Evolutionary conservation across 2,113 vertebrate species (phyloP), one percentile per base, ranked within the genome.

Genomic region (Lontra canadensis): DNA sequence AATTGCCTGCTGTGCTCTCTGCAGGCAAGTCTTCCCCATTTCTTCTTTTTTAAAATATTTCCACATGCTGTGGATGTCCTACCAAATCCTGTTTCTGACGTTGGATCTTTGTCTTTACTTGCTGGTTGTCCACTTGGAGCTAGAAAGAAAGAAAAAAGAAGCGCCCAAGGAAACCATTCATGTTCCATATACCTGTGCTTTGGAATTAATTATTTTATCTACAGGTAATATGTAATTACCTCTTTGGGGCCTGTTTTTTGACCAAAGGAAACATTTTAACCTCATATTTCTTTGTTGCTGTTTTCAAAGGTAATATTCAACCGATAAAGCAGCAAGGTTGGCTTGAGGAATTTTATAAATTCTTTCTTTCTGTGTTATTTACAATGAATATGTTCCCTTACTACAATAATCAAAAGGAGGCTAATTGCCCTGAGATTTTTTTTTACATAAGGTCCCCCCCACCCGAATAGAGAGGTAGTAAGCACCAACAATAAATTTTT

Each of bases 21-120:
- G 18, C 0, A 1, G 6, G 23, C 0, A 0, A 4, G 12, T 25
- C 39, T 65, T 89, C n/a, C 57, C 21, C 12, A 0, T 0, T 52
- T 36, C 47, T 15, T 34, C 17, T n/a, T 71, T 86, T 80, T 86
- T 36, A 9, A 94, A 95, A 34, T 15, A 83, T 83, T 79, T 94
- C 61, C 47, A 36, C 6, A 42, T 29, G 67, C 65, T 47, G 1
- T 29, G 49, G 9, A 67, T 61, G 26, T 67, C 88, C 36, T 87
- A 25, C 25, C n/a, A 86, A 90, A 63, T 4, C 13, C 57, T 25
- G 1, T 6, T 94, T 79, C 36, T 67, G 36, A 81, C 25, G 59
- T 79, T 49, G 23, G 42, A 59, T 90, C 47, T 90, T 65, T 93
- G 21, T 63, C 55, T 59, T 90, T 13, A 44, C 15, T 49, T 94